Conservation (phyloP, 2,113 vertebrate species). For the Rissa tridactyla region DNA sequence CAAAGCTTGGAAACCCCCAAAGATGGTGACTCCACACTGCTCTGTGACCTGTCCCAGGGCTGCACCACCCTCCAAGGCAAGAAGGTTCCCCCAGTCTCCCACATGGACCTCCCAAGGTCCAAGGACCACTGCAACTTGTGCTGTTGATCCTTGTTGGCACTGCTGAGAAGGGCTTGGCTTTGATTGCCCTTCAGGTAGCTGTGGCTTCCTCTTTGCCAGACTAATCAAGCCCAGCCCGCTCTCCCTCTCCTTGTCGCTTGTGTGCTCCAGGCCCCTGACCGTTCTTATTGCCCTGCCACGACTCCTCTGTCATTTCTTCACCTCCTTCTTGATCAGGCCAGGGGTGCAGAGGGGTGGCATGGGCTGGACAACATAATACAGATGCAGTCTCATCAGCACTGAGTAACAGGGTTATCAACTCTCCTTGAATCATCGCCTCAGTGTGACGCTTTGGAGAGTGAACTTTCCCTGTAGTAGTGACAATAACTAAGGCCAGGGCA, state of each 20-base stretch:
- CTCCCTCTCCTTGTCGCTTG: background rate
- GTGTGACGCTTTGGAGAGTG: background rate
- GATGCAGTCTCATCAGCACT: background rate
- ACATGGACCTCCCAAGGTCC: background rate
- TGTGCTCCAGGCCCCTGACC: background rate
- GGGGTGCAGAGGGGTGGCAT: fast-evolving
- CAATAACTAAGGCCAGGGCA: background rate
- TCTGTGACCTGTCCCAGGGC: background rate
- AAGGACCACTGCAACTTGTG: background rate
- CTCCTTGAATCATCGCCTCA: background rate
- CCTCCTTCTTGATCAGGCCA: background rate
- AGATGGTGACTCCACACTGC: too few relatives aligned
- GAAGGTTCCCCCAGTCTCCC: background rate
- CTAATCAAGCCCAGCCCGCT: background rate
- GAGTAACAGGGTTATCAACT: background rate
- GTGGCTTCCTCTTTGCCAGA: background rate
- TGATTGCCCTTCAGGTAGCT: background rate
- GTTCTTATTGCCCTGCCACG: background rate
- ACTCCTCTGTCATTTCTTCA: background rate
- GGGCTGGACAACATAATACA: background rate
- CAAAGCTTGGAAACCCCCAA: background rate
- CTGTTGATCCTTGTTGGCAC: background rate
- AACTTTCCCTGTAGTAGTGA: background rate
- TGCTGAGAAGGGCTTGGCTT: background rate
- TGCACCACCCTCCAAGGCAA: background rate